phyloP scores from a whole-genome alignment of 2,888 invertebrate species.

The Polylopha cassiicola region DNA sequence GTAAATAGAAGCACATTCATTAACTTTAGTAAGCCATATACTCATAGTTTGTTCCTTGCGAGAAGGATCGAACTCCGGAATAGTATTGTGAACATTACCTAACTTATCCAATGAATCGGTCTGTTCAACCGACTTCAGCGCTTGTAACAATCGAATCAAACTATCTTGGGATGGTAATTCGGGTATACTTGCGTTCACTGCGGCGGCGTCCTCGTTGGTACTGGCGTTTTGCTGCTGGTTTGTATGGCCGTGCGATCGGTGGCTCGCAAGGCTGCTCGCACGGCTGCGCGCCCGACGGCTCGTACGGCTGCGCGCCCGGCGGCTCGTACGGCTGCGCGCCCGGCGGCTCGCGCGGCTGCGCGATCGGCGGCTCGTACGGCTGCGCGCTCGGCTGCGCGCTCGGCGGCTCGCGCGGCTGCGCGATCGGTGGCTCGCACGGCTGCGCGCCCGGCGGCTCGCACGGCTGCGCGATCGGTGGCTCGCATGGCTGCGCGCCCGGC shows the following conservation, averaged over 20 bases:
- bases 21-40: constrained; percentile 25
- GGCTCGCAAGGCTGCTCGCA: too few species aligned
- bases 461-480: not conserved
- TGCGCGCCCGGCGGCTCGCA: not conserved
- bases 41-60: constrained; percentile 14
- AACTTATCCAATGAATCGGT: not conserved
- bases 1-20: constrained; percentile 23
- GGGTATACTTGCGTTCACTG: too few species aligned
- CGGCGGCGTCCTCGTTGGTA: too few species aligned
- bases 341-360: too few species aligned
- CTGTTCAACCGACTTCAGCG: not conserved
- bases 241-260: too few species aligned
- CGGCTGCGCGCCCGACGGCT: not conserved
- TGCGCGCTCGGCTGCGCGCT: not conserved
- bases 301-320: not conserved
- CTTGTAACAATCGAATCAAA: too few species aligned
- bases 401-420: not conserved
- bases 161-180: not conserved
- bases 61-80: constrained; percentile 13
- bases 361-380: too few species aligned
- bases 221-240: too few species aligned
- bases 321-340: too few species aligned
- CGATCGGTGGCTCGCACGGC: not conserved
- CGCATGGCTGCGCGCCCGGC: not conserved
- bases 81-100: constrained; percentile 9